Conservation (phyloP, 2,888 invertebrate genomes). For the Coronaproctus castanopsis region DNA sequence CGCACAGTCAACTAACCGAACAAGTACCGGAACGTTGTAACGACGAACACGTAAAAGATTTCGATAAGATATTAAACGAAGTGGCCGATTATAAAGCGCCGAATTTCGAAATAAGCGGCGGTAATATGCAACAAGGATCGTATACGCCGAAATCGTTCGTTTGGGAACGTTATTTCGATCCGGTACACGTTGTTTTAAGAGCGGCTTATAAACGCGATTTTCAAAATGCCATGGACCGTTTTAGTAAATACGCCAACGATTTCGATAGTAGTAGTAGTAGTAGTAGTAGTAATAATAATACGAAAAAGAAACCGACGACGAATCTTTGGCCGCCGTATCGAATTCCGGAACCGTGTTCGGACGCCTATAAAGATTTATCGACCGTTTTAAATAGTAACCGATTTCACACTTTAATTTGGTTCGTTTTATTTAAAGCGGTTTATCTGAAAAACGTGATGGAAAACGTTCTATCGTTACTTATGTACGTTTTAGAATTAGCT, state of each 20-base stretch:
- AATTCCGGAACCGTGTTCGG: slow-evolving; percentile 40
- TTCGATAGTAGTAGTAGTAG: not conserved
- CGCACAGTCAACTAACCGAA: slow-evolving; percentile 86
- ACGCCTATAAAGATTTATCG: slow-evolving; percentile 46
- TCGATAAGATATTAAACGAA: slow-evolving; percentile 26
- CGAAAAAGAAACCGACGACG: too few species aligned
- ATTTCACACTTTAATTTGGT: slow-evolving; percentile 54
- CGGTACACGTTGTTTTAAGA: slow-evolving; percentile 71
- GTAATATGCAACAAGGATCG: slow-evolving; percentile 61
- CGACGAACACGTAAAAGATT: slow-evolving; percentile 58
- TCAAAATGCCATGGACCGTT: slow-evolving; percentile 87
- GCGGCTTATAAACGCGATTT: slow-evolving; percentile 83
- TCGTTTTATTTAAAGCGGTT: slow-evolving; percentile 66
- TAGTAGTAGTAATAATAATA: too few species aligned
- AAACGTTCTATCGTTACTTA: slow-evolving; percentile 64
- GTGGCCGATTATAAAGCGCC: slow-evolving; percentile 73
- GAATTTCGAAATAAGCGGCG: slow-evolving; percentile 57
- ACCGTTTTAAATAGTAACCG: slow-evolving; percentile 35
- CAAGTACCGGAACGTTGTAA: slow-evolving; percentile 90
- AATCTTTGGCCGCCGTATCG: slow-evolving; percentile 67
- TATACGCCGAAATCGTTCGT: slow-evolving; percentile 64
- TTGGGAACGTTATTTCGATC: slow-evolving; percentile 89
- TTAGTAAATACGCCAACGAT: slow-evolving; percentile 5
- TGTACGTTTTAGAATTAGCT: slow-evolving; percentile 52
- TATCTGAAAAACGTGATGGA: slow-evolving; percentile 53